Conservation (phyloP, 2,797 vertebrate genomes). For the Takifugu rubripes region DNA sequence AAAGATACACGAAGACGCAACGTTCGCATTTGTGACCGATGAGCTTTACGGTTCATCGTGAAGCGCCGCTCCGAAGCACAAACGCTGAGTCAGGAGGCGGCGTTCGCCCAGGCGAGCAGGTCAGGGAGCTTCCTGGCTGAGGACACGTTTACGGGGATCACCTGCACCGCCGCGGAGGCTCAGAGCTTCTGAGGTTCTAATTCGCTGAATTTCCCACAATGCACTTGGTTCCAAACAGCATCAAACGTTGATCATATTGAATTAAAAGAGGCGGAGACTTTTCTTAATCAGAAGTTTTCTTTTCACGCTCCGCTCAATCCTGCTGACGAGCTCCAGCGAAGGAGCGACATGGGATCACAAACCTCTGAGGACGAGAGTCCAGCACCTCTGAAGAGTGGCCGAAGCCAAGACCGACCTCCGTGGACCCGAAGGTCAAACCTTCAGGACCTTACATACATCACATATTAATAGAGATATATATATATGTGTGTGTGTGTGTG, state of each 20-base stretch:
- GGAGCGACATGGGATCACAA: neutral
- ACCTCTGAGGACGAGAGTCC: too few relatives aligned
- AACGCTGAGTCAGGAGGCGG: constrained; percentile 43
- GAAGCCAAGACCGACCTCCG: too few relatives aligned
- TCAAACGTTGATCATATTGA: constrained; percentile 5
- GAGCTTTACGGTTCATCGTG: constrained; percentile 46
- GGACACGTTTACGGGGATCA: constrained; percentile 13
- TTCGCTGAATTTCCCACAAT: constrained; percentile 3
- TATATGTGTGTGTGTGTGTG: too few relatives aligned
- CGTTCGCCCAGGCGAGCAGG: constrained; percentile 18
- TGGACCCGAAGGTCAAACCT: too few relatives aligned
- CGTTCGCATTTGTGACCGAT: constrained; percentile 41
- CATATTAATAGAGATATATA: too few relatives aligned
- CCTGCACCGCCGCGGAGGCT: neutral
- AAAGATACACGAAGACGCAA: constrained; percentile 16
- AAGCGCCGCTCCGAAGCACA: constrained; percentile 29
- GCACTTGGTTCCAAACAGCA: neutral
- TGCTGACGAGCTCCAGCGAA: constrained; percentile 8
- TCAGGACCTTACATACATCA: too few relatives aligned
- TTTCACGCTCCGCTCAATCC: constrained; percentile 4
- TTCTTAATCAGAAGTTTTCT: constrained; percentile 3
- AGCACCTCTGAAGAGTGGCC: too few relatives aligned
- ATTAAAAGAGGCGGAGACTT: neutral
- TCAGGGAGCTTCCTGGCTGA: constrained; percentile 16
- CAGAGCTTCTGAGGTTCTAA: neutral